Evolutionary conservation across 2,888 invertebrate species (phyloP).

Genomic region (Chesias legatella): DNA sequence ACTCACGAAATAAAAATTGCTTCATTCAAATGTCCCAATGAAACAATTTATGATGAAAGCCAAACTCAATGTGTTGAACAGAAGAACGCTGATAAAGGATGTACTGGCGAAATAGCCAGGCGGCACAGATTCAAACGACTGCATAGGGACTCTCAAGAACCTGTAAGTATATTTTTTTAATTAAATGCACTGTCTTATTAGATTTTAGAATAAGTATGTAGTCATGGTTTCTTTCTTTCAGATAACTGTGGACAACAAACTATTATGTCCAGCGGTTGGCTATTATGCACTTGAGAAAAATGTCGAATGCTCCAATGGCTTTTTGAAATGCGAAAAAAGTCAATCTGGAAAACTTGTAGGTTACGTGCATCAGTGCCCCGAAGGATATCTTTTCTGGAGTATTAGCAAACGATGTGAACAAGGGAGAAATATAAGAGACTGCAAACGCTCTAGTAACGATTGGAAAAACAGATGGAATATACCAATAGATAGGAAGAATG

Average conservation of each 20-base stretch:
- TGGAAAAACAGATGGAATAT: constrained; percentile 78
- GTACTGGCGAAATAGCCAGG: constrained; percentile 78
- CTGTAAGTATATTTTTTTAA: constrained; percentile 68
- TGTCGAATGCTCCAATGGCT: constrained; percentile 84
- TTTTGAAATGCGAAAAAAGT: constrained; percentile 84
- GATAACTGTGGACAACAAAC: constrained; percentile 80
- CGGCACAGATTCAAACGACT: constrained; percentile 78
- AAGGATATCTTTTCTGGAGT: constrained; percentile 88
- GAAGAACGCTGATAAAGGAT: constrained; percentile 77
- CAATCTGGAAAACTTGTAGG: constrained; percentile 81
- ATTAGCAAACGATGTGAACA: constrained; percentile 89
- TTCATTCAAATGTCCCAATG: constrained; percentile 87
- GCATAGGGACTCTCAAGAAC: constrained; percentile 72
- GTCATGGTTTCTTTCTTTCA: constrained; percentile 54
- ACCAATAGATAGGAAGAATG: constrained; percentile 76
- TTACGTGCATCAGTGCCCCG: constrained; percentile 87
- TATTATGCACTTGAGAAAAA: constrained; percentile 84
- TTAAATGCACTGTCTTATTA: constrained; percentile 3
- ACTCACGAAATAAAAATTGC: constrained; percentile 87
- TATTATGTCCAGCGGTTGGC: constrained; percentile 84
- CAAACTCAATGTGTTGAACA: constrained; percentile 86
- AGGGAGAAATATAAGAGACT: constrained; percentile 81
- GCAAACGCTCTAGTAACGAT: constrained; percentile 63
- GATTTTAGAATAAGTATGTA: not conserved
- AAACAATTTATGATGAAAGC: constrained; percentile 87